Evolutionary conservation across 2,888 invertebrate genomes (phyloP), one percentile per base, ranked within the genome.

Genomic region (Pachliopta kotzebuea): DNA sequence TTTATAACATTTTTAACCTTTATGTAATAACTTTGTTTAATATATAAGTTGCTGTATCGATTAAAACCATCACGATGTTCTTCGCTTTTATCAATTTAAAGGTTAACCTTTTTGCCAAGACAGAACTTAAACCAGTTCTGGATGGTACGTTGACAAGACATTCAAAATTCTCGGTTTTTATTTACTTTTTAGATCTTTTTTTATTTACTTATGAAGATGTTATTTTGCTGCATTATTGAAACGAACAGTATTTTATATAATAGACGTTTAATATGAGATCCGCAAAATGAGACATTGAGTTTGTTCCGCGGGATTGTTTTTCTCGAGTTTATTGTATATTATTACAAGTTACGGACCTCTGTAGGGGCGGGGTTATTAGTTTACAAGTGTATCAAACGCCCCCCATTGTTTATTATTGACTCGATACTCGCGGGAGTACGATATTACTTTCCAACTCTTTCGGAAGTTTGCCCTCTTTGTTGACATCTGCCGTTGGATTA

Each of bases 321-420:
- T 79, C 78, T 73, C 76, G 72, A 78, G 68, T 72, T 78, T 78
- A 82, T 86, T 85, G 84, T 88, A 83, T 88, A 86, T 84, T 86
- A 88, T 85, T 86, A 84, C 74, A 76, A 76, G 72, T 76, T 75
- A 76, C 75, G 74, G 78, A 75, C 74, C 73, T 77, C 75, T 76
- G 73, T 75, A 76, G 83, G 83, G 76, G 76, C 50, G 65, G 76
- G 79, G 81, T 88, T 91, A 91, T 90, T 91, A 90, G 90, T 90
- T 91, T 90, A 90, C 90, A 88, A 90, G 90, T 90, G 89, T 91
- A 90, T 91, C 89, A 90, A 85, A 80, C 81, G 80, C 83, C 83
- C 45, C 88, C 88, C 84, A 83, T 83, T 86, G 86, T 89, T 88
- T 89, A 88, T 84, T 87, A 87, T 90, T 90, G 87, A 88, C 90